Evolutionary conservation across 2,113 vertebrate species (phyloP).

Genomic region (Ictalurus furcatus): DNA sequence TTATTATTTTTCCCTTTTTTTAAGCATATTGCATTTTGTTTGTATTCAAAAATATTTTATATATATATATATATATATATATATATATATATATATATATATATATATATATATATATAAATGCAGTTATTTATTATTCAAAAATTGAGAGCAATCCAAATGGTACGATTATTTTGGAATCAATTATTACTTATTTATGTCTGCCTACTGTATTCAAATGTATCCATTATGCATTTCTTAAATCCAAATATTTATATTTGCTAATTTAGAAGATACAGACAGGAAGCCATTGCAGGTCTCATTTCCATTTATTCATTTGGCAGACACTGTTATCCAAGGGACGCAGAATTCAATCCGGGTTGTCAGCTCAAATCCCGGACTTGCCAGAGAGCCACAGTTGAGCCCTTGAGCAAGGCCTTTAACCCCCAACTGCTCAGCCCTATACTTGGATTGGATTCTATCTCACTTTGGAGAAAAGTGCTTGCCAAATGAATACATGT

Average conservation of each 20-base stretch:
- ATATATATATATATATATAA: no score
- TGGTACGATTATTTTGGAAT: not conserved
- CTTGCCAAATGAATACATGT: not conserved
- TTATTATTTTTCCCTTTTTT: not conserved
- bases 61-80: no score
- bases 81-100: no score
- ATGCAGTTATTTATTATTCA: not conserved
- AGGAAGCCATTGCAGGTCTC: not conserved
- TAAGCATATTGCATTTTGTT: not conserved
- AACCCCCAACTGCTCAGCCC: conserved; percentile 1
- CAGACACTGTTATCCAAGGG: not conserved
- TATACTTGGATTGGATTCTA: not conserved
- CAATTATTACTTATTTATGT: not conserved
- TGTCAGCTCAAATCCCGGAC: conserved; percentile 1
- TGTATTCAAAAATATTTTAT: not conserved
- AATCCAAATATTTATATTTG: not conserved
- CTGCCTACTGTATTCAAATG: not conserved
- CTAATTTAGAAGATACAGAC: not conserved
- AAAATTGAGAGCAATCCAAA: not conserved
- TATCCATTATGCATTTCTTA: not conserved
- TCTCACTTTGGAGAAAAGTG: not conserved
- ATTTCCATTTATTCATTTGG: not conserved
- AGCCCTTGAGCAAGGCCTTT: not conserved
- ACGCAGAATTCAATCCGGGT: no score
- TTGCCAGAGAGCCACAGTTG: not conserved